Base-by-base conservation (phyloP, 2,797 vertebrate species). In the Molossus alvarezi region DNA sequence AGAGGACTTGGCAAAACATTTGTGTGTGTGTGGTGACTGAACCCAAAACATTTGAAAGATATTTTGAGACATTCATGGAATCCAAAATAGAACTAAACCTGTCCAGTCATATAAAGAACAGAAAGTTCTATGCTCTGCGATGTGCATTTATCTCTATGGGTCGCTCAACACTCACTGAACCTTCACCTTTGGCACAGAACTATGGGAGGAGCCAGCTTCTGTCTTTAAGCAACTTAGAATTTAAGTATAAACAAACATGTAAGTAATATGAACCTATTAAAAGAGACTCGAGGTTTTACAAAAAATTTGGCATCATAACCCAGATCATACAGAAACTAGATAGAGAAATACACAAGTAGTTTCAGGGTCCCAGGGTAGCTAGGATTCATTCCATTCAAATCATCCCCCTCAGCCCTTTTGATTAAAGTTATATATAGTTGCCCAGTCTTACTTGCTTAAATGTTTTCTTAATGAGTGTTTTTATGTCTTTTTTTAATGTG, bases 41-140 rank as follows among this genome's bases (percentile, higher is more conserved):
- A 89, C 91, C 95, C 72, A 87, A 97, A 97, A 95, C 77, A 96
- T 95, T 96, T 97, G 92, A 95, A 96, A 97, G 95, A 93, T 97
- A 97, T 97, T 96, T 94, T 97, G 94, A 96, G 96, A 94, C 72
- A 97, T 81, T 94, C 67, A 97, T 96, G 81, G 95, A 97, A 95
- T 95, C 95, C 90, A 94, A 94, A 93, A 95, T 91, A 96, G 96
- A 97, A 96, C 91, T 76, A 91, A 96, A 95, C 94, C 93, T 95
- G 92, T 91, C 60, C 67, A 90, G 88, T 93, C 76, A 92, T 64
- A 92, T 94, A 89, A 96, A 93, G 95, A 87, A 29, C 72, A 95
- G 81, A 93, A 77, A 88, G 91, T 85, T 96, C 58, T 79, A 15
- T 2, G 85, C 88, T 82, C 3, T 37, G 73, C 45, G 87, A 29